Evolutionary conservation across 1,140 invertebrate species (phyloP).

Genomic region (Panagrolaimus sp.): DNA sequence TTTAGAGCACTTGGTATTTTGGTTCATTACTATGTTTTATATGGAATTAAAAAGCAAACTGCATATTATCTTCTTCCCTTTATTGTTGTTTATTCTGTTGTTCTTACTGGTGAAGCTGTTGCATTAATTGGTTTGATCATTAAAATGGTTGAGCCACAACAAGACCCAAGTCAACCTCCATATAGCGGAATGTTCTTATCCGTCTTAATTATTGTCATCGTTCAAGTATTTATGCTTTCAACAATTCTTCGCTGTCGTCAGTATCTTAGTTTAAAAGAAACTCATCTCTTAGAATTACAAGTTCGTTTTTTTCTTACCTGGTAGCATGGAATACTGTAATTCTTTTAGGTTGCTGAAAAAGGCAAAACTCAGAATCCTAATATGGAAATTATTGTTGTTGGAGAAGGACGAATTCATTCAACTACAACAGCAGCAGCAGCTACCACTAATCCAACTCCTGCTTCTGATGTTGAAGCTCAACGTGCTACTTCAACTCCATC

Average conservation of each 20-base stretch:
- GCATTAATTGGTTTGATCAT: background rate
- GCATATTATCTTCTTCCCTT: conserved; percentile 51
- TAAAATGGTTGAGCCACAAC: background rate
- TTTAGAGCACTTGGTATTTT: conserved; percentile 43
- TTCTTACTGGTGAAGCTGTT: conserved; percentile 22
- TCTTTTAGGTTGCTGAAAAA: conserved; percentile 13
- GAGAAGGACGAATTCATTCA: background rate
- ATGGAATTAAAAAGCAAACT: conserved; percentile 43
- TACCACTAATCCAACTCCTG: too few relatives aligned
- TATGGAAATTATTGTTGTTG: background rate
- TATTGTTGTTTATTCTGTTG: conserved; percentile 46
- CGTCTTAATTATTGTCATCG: background rate
- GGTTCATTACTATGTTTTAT: conserved; percentile 45
- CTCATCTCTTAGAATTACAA: conserved; percentile 19
- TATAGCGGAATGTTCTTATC: background rate
- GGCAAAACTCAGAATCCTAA: background rate
- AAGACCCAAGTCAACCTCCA: background rate
- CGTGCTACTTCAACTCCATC: background rate
- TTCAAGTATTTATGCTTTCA: conserved; percentile 18
- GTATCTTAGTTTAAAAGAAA: conserved; percentile 22
- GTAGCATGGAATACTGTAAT: conserved; percentile 1
- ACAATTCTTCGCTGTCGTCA: conserved; percentile 19
- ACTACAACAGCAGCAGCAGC: background rate
- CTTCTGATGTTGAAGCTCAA: background rate
- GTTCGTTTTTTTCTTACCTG: background rate